A percentile compares a stretch with the other conserved stretches of the same genome.
phyloP scores from a whole-genome alignment of 2,113 vertebrate genomes.

The Hypanus sabinus region DNA sequence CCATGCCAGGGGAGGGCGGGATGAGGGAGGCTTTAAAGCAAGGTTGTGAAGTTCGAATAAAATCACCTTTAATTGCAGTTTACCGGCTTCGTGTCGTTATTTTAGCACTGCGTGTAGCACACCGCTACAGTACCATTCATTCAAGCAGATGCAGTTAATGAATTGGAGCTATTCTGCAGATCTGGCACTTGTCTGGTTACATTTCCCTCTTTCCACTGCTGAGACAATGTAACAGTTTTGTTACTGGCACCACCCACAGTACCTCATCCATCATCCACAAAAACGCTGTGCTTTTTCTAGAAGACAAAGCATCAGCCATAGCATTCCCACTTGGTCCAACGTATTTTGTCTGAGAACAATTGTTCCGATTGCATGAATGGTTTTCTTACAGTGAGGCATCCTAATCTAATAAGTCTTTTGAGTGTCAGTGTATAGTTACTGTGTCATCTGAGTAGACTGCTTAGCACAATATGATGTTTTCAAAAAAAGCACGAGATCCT shows the following conservation, averaged over 20 bases:
- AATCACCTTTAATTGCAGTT: too few relatives aligned
- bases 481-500: conserved; percentile 8
- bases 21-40: too few relatives aligned
- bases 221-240: background rate
- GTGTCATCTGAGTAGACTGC: background rate
- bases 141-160: background rate
- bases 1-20: too few relatives aligned
- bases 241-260: background rate
- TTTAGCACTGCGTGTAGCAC: too few relatives aligned
- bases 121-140: background rate
- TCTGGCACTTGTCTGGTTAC: background rate
- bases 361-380: background rate
- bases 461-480: conserved; percentile 31
- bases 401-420: background rate
- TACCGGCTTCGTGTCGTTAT: too few relatives aligned
- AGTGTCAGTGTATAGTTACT: background rate
- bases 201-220: background rate
- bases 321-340: background rate
- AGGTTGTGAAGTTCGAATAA: too few relatives aligned
- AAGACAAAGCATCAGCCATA: background rate
- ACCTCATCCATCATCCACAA: conserved; percentile 10
- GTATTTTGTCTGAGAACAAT: conserved; percentile 18
- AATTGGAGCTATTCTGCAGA: background rate
- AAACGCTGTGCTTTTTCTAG: background rate
- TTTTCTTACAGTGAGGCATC: background rate